Percentiles rank a stretch among this genome's conserved stretches.
phyloP scores from a whole-genome alignment of 92 coral and sea anemone species.

The Hydrozoanthus gracilis region DNA sequence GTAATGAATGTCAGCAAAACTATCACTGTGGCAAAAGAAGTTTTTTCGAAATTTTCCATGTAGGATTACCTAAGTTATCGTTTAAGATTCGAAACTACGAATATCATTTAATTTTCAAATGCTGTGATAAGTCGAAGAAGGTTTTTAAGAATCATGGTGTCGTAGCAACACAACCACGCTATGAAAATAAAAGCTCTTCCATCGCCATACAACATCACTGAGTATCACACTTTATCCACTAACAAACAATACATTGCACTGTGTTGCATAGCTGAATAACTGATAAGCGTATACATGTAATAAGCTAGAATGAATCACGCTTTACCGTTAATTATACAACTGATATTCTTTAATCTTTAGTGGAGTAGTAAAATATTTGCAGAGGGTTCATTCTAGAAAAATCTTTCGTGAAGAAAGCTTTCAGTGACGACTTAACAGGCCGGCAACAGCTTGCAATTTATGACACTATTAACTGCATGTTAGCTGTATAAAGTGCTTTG shows the following conservation, averaged over 20 bases:
- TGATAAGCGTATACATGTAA: not conserved
- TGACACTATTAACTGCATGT: not conserved
- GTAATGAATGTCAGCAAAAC: not conserved
- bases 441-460: not conserved
- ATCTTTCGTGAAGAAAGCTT: not conserved
- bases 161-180: too few relatives aligned
- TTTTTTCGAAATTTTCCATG: not conserved
- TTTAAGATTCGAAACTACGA: too few relatives aligned
- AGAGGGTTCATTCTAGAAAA: not conserved
- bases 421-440: not conserved
- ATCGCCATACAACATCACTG: too few relatives aligned
- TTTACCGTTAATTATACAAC: not conserved
- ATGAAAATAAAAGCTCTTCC: too few relatives aligned
- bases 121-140: too few relatives aligned
- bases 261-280: not conserved
- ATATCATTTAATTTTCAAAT: too few relatives aligned
- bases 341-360: not conserved
- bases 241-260: not conserved
- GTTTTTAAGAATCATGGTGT: too few relatives aligned
- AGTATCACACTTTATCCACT: not conserved
- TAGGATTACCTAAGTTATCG: too few relatives aligned
- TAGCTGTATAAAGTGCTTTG: constrained; percentile 5
- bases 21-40: not conserved
- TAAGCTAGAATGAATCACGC: not conserved
- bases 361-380: not conserved